These are phyloP conservation scores for Dromius quadrimaculatus DNA, from an alignment of 2,888 invertebrate species.

Conservation along the genomic window DNA sequence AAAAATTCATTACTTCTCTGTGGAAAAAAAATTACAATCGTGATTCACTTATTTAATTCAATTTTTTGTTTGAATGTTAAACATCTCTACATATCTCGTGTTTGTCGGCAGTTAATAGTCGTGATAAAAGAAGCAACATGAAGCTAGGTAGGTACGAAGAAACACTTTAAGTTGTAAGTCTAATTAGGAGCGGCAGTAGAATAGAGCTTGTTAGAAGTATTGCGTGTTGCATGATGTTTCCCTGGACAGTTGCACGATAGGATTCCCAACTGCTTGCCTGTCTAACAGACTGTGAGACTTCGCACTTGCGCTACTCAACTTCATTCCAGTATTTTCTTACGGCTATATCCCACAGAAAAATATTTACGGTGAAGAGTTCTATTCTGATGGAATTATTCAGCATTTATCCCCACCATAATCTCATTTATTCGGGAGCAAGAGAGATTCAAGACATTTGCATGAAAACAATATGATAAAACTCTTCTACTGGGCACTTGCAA, in stretches of 20 bases:
- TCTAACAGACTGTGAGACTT: constrained; percentile 1
- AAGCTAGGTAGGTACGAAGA: constrained; percentile 48
- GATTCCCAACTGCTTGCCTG: neutral
- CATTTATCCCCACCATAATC: no score
- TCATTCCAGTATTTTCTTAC: no score
- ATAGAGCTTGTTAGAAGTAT: constrained; percentile 38
- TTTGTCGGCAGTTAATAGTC: constrained; percentile 14
- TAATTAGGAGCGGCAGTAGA: constrained; percentile 37
- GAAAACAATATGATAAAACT: no score
- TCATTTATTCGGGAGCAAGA: no score
- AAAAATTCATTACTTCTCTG: no score
- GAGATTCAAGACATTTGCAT: no score
- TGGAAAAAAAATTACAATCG: no score
- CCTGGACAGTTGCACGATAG: constrained; percentile 18
- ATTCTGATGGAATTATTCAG: no score
- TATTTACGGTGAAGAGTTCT: no score
- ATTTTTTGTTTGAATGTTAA: neutral
- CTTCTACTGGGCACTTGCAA: no score
- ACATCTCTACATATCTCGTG: constrained; percentile 13
- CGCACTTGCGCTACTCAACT: neutral
- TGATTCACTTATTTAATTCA: constrained; percentile 2
- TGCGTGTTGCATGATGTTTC: constrained; percentile 33
- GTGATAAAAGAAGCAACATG: constrained; percentile 44
- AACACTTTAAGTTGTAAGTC: constrained; percentile 49
- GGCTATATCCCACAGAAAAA: no score